phyloP scores from a whole-genome alignment of 2,888 invertebrate species.

The Platycheirus albimanus region DNA sequence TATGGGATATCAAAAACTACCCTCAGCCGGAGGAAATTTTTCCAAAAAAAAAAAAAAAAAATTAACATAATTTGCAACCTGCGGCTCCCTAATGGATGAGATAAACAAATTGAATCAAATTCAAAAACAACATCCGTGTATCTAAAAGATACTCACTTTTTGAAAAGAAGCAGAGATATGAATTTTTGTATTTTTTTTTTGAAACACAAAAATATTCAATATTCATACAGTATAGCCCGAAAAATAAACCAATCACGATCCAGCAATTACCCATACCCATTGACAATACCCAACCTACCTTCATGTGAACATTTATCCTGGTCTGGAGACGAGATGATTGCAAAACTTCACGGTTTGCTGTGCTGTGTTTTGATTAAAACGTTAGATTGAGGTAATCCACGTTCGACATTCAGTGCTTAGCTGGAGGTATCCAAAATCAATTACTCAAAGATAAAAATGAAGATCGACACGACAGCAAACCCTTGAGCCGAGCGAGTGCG shows the following conservation, averaged over 20 bases:
- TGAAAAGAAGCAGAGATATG: not conserved
- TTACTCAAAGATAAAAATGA: slow-evolving; percentile 65
- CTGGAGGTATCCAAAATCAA: slow-evolving; percentile 67
- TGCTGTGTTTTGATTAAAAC: slow-evolving; percentile 48
- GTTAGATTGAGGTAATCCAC: slow-evolving; percentile 66
- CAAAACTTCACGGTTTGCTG: slow-evolving; percentile 16
- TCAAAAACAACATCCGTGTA: slow-evolving; percentile 18
- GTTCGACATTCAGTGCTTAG: slow-evolving; percentile 56
- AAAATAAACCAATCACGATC: slow-evolving; percentile 54
- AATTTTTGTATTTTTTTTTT: not conserved
- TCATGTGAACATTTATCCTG: slow-evolving; percentile 58
- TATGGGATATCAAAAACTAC: slow-evolving; percentile 32
- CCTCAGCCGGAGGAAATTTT: slow-evolving; percentile 7
- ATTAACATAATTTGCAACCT: slow-evolving; percentile 38
- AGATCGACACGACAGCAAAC: slow-evolving; percentile 48
- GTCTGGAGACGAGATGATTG: slow-evolving; percentile 8
- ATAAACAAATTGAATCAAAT: slow-evolving; percentile 17
- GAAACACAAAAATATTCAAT: slow-evolving; percentile 35
- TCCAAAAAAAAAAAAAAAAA: too few relatives aligned
- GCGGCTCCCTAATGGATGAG: not conserved
- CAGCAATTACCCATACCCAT: not conserved
- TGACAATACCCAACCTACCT: slow-evolving; percentile 53
- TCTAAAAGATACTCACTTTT: slow-evolving; percentile 1
- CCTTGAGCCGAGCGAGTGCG: slow-evolving; percentile 2
- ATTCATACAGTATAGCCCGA: slow-evolving; percentile 49